Evolutionary conservation across 2,888 invertebrate genomes (phyloP), one percentile per base, ranked within the genome.

Genomic region (Cotesia congregata): DNA sequence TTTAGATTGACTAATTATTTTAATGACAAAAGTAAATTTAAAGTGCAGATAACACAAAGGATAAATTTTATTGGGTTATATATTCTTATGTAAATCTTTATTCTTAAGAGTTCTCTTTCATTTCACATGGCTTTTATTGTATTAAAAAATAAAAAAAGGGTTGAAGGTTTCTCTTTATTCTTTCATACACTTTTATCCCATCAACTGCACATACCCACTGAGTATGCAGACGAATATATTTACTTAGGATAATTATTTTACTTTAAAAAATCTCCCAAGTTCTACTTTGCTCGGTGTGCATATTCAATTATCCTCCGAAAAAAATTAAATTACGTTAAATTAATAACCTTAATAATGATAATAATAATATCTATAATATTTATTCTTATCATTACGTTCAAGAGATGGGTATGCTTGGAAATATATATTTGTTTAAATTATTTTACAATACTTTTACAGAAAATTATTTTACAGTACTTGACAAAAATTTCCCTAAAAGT

Each of bases 71-170:
- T 85, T 86, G 81, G 84, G 20, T 84, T 86, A 30, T 30, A 30
- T 30, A 88, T 88, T 88, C 88, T 88, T 86, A 88, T 88, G 88
- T 88, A 88, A 88, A 88, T 88, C 87, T 86, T 86, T 86, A 85
- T 86, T 87, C 83, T 73, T 62, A 82, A 20, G 67, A 68, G 79
- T 78, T 78, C 72, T 75, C 30, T 68, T 62, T 50, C 38, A 50
- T 65, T 30, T 30, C 12, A 30, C 5, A 9, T 65, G 20, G 17
- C 65, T 65, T 38, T 65, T 72, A 74, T 40, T 30, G 67, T 30
- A 20, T 69, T 6, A n/a, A 7, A 12, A 12, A 50, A n/a, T 6
- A n/a, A 7, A 12, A 12, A 50, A n/a, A 64, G 72, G 68, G 70
- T 70, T 50, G 70, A 30, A 38, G 65, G 40, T 68, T 41, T 68